Conservation (phyloP, 2,113 vertebrate species). For the Syngnathus scovelli region DNA sequence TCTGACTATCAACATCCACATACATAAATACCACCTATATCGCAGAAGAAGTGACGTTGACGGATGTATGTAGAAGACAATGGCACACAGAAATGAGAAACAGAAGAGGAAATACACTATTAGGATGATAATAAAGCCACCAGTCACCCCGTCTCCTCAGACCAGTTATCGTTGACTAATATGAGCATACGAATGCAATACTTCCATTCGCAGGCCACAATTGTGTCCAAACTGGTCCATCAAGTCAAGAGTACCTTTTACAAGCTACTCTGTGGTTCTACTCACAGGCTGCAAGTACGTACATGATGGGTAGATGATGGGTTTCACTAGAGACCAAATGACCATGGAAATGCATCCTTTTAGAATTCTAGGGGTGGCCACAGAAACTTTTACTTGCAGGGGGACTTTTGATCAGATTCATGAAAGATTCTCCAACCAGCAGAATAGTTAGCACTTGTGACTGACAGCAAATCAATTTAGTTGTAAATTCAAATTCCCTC, state of each 20-base stretch:
- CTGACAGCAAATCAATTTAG: not conserved
- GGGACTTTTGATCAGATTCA: not conserved
- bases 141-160: not conserved
- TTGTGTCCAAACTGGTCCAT: conserved; percentile 10
- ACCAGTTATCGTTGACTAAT: conserved; percentile 26
- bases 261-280: conserved; percentile 3
- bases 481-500: not conserved
- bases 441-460: not conserved
- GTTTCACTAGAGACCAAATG: not conserved
- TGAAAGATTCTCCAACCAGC: not conserved
- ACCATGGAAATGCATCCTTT: not conserved
- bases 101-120: conserved; percentile 6
- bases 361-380: not conserved
- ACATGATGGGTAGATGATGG: not conserved
- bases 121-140: conserved; percentile 10
- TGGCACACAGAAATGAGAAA: conserved; percentile 6
- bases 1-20: not conserved
- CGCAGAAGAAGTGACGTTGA: conserved; percentile 2
- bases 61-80: conserved; percentile 10
- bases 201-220: conserved; percentile 1
- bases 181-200: conserved; percentile 8
- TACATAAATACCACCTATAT: not conserved
- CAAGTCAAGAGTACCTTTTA: conserved; percentile 16
- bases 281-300: not conserved
- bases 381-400: not conserved